These are phyloP conservation scores for Prochilodus magdalenae DNA, from an alignment of 2,113 vertebrate genomes.

Conservation along the genomic window DNA sequence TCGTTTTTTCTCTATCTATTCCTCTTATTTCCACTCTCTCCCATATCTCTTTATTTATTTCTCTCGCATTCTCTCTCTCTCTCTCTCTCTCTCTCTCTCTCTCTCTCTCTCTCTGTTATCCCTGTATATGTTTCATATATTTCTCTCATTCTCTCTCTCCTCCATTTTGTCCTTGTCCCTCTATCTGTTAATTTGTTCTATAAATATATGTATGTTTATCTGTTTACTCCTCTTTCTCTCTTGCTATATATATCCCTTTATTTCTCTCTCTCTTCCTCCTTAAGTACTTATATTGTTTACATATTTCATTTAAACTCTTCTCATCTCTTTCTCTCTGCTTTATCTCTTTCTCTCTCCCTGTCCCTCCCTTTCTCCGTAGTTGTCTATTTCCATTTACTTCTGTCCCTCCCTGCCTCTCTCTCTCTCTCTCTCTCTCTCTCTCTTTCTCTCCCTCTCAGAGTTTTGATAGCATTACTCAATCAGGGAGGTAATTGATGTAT, in stretches of 20 bases:
- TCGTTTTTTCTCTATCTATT: too few relatives aligned
- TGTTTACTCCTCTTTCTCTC: too few relatives aligned
- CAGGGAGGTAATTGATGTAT: slow-evolving; percentile 68
- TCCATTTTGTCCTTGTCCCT: too few relatives aligned
- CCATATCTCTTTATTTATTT: too few relatives aligned
- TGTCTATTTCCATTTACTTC: background rate
- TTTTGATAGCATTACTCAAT: slow-evolving; percentile 70
- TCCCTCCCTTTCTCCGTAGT: background rate
- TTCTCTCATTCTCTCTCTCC: too few relatives aligned
- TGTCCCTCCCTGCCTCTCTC: background rate
- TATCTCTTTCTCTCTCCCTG: background rate
- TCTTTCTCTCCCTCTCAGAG: slow-evolving; percentile 45
- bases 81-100: background rate
- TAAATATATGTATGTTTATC: background rate
- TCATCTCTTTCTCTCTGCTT: background rate
- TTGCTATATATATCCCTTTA: background rate
- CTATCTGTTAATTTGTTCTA: too few relatives aligned
- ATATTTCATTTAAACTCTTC: background rate
- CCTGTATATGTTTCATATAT: too few relatives aligned
- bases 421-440: slow-evolving; percentile 12
- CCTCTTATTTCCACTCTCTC: too few relatives aligned
- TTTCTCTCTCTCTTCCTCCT: background rate
- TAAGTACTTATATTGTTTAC: background rate
- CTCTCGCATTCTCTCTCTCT: too few relatives aligned
- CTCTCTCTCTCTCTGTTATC: background rate